Base-by-base conservation (phyloP, 2,113 vertebrate species). In the Clarias batrachus region DNA sequence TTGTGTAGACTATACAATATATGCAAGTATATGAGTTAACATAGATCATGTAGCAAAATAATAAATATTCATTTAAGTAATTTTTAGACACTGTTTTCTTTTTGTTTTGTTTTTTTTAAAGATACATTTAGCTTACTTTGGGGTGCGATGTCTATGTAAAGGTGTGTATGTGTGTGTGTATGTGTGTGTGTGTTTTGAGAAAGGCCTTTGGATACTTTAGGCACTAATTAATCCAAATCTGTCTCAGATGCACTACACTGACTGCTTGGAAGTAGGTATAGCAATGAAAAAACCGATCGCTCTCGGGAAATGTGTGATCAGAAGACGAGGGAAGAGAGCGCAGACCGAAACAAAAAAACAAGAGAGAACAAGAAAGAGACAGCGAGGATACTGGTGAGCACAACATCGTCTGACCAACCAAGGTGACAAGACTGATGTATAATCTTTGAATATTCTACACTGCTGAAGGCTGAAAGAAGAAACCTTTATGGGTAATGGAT, bases 61-160 rank as follows among this genome's bases (percentile, higher is more conserved):
- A 98, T 97, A 97, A 98, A 97, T 98, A 98, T 94, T 95, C 92
- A 89, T 89, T 88, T 89, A 93, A 93, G 88, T 93, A 91, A 93
- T 89, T 90, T 93, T 90, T 93, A 87, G 86, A 92, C 95, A 90
- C 91, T 94, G 95, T 94, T 81, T 94, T 94, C 94, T 93, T 91
- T 93, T 90, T 94, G 93, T n/a, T 94, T 41, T 41, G 4, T 41
- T 48, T 48, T 48, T 48, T 48, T 48, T 48, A 0, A 48, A 93
- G 93, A 92, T 96, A 82, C 93, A 82, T 87, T 95, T 97, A 97
- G 96, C 96, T 97, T 98, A 97, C 95, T 96, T 92, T 90, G 93
- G 94, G 93, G 95, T 95, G 96, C 93, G 95, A 93, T 86, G 73
- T 92, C 93, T 93, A 93, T 85, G 74, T 88, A 65, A 74, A 60